Percentiles rank a stretch among this genome's conserved stretches.
phyloP scores from a whole-genome alignment of 2,888 invertebrate genomes.

The Dolomedes plantarius region DNA sequence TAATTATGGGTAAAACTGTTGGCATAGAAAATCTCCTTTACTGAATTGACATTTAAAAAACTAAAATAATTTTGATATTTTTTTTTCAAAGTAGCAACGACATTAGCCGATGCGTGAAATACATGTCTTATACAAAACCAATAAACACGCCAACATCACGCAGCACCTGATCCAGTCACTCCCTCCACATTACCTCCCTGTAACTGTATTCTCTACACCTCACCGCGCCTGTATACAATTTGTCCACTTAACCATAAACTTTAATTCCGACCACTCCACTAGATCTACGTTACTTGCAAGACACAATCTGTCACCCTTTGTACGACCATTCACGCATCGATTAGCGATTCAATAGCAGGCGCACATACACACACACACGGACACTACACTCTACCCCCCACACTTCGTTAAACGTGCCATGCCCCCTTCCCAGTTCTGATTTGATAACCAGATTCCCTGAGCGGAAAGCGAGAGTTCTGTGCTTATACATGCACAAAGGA shows the following conservation, averaged over 20 bases:
- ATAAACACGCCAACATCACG: too few species aligned
- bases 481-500: background rate
- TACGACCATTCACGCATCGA: background rate
- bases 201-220: background rate
- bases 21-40: too few species aligned
- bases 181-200: background rate
- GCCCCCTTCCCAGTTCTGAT: slow-evolving; percentile 19
- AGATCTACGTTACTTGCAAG: background rate
- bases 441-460: slow-evolving; percentile 29
- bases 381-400: too few species aligned
- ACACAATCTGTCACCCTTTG: background rate
- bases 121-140: too few species aligned
- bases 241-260: slow-evolving; percentile 9
- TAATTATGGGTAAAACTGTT: too few species aligned
- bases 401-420: slow-evolving; percentile 12
- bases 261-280: slow-evolving; percentile 3
- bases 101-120: too few species aligned
- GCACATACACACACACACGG: too few species aligned
- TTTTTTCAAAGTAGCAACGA: too few species aligned
- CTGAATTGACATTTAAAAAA: too few species aligned
- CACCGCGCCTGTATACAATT: background rate
- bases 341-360: slow-evolving; percentile 9
- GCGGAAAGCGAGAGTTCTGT: slow-evolving; percentile 21
- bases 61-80: too few species aligned
- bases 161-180: too few species aligned